Base-by-base conservation (phyloP, 30 jellyfish, hydroid and myxozoan genomes). In the Cassiopea andromeda region DNA sequence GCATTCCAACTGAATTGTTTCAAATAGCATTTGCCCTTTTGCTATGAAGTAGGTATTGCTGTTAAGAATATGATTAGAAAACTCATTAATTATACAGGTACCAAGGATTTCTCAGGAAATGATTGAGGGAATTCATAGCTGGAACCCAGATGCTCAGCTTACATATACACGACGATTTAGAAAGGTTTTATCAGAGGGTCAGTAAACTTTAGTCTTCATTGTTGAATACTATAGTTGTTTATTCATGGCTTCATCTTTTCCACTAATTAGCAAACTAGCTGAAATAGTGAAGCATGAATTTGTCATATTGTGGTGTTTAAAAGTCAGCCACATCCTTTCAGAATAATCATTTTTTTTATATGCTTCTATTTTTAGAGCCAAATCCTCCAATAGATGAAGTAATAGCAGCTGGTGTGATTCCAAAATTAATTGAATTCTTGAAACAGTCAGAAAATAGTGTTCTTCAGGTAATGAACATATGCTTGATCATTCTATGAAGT, bases 331-430 rank as follows among this genome's bases (percentile, higher is more conserved):
- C 38, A 27, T 27, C 38, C 38, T 58, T 58, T 58, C 14, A 7
- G 8, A 58, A 58, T 58, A 7, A 6, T 14, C 8, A 58, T 58
- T 58, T 7, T 14, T 58, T 58, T 58, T 14, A 58, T 58, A 58
- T 58, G 68, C 68, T 58, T 58, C 14, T 7, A 6, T 58, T 84
- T 90, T 15, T 71, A 96, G 99, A 91, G 57, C 98, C 99, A n/a
- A 89, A 88, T 47, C 99, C 99, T 1, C 98, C 99, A 17, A 96
- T 96, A 15, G 96, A 91, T 80, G 99, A 91, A 77, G 99, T 96
- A 17, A 96, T 96, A 48, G 93, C 84, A 85, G 93, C 97, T 1
- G 98, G 99, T 6, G 92, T 89, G 44, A 87, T 96, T 74, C 99
- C 99, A n/a, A 93, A 91, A 27, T 77, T 96, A 38, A 95, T 96